Evolutionary conservation across 2,888 invertebrate species (phyloP).

Genomic region (Diadegma fenestrale): DNA sequence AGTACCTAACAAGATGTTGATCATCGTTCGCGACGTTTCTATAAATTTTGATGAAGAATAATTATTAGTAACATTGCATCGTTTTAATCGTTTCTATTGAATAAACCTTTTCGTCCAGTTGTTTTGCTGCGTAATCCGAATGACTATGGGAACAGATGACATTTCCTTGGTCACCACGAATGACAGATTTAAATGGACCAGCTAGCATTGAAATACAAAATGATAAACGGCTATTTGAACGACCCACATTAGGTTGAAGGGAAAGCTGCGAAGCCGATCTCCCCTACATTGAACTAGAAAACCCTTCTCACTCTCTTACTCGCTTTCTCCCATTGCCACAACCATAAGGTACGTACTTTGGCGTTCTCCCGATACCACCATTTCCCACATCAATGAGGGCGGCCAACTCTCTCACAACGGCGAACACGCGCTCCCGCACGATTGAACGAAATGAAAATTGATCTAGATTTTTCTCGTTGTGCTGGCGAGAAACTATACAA

Average conservation of each 20-base stretch:
- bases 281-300: constrained; percentile 56
- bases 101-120: background rate
- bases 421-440: constrained; percentile 54
- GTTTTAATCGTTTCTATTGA: background rate
- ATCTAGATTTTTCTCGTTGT: constrained; percentile 66
- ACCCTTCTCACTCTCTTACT: constrained; percentile 42
- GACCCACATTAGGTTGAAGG: constrained; percentile 62
- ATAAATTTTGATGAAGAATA: background rate
- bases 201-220: constrained; percentile 41
- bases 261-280: constrained; percentile 39
- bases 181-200: constrained; percentile 30
- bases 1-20: background rate
- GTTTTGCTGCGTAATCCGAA: background rate
- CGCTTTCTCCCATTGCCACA: constrained; percentile 28
- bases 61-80: background rate
- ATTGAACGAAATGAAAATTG: constrained; percentile 68
- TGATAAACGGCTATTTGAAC: constrained; percentile 59
- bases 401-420: constrained; percentile 56
- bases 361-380: constrained; percentile 59
- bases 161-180: constrained; percentile 17
- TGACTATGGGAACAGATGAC: constrained; percentile 29
- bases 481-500: constrained; percentile 27
- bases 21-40: background rate
- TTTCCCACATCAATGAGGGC: constrained; percentile 71
- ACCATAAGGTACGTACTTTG: constrained; percentile 29